These are phyloP conservation scores for Myotis yumanensis DNA, from an alignment of 2,113 vertebrate species.

Conservation along the genomic window DNA sequence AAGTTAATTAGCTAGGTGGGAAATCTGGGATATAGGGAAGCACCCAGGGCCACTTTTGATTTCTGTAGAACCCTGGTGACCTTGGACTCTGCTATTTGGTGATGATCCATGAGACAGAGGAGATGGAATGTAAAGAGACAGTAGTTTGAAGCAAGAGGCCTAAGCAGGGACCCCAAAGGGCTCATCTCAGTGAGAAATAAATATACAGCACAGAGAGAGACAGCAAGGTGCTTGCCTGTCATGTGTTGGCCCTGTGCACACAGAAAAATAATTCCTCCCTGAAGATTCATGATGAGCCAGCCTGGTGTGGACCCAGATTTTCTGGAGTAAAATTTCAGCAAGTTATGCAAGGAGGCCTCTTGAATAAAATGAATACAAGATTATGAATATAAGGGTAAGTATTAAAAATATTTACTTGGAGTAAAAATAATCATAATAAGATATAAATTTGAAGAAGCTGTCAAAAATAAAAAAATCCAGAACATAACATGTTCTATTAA, in stretches of 20 bases:
- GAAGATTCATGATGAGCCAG: background rate
- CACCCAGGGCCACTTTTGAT: too few relatives aligned
- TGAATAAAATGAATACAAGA: background rate
- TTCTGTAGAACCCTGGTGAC: background rate
- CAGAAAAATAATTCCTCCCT: background rate
- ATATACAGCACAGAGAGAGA: background rate
- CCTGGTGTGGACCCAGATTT: background rate
- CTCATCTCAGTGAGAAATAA: background rate
- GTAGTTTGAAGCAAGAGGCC: too few relatives aligned
- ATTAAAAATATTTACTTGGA: background rate
- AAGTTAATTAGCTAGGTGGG: background rate
- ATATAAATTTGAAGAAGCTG: background rate
- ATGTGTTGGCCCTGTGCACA: background rate
- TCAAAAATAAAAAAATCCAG: background rate
- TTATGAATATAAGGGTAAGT: background rate
- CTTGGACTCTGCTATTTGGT: background rate
- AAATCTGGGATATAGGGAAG: background rate
- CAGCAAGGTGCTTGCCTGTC: fast-evolving
- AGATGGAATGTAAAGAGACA: too few relatives aligned
- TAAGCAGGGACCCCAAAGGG: background rate
- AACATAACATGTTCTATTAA: background rate
- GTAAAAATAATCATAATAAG: background rate
- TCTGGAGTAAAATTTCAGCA: background rate
- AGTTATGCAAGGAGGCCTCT: background rate
- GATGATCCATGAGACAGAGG: background rate